Base-by-base conservation (phyloP, 2,113 vertebrate species). In the Paraplagusia blochii region DNA sequence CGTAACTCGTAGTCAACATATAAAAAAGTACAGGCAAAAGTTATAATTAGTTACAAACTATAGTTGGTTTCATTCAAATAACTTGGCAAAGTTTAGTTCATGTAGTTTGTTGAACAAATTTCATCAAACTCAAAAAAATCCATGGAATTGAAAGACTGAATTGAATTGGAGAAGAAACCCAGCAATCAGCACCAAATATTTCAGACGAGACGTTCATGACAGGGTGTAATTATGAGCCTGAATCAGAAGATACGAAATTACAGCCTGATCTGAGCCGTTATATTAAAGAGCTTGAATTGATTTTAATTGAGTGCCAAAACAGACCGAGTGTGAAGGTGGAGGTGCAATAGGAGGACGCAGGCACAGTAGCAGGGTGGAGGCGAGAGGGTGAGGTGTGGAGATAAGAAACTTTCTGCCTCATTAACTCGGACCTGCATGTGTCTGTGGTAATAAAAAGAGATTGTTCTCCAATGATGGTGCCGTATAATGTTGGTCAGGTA, bases 351-450 rank as follows among this genome's bases (percentile, higher is more conserved):
- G 44, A 55, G 4, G 29, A 52, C n/a, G 49, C 29, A 14, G 6
- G 9, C 5, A 1, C 10, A 5, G 42, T 12, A 15, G 42, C 13
- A 5, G n/a, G 42, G 14, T 13, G 1, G 33, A 35, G 34, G 44
- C 13, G 49, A 52, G 13, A 51, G 9, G n/a, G 13, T 53, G 10
- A 50, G 34, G 34, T 12, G 65, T 10, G 33, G 42, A 72, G 51
- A 58, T n/a, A 53, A 61, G 34, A 75, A 58, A 59, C 63, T 33
- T 81, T 80, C 46, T 44, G 71, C 10, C 38, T 77, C 74, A 81
- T 83, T 86, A 76, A 46, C 66, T 47, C 48, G 42, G 14, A 10
- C 65, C 3, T 29, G 22, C 22, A 6, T 4, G 22, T 29, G 22
- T 29, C 22, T 53, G 14, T 58, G 0, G 18, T 52, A 72, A 67